Evolutionary conservation across 2,113 vertebrate genomes (phyloP).

Genomic region (Glaucomys volans): DNA sequence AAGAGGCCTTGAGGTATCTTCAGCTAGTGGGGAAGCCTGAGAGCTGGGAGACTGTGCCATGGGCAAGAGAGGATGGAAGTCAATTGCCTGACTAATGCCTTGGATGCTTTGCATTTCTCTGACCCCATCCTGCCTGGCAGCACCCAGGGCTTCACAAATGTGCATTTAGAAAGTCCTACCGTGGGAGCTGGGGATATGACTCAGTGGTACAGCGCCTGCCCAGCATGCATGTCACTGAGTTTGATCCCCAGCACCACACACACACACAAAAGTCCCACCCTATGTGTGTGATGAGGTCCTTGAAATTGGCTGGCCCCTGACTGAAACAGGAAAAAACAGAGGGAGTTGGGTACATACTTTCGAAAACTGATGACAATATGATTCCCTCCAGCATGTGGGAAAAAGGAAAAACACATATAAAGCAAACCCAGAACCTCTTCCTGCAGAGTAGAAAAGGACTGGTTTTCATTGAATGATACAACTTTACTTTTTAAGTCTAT

Average conservation of each 20-base stretch:
- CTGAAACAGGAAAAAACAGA: neutral
- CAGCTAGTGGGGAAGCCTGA: neutral
- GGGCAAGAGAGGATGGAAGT: neutral
- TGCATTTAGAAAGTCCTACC: neutral
- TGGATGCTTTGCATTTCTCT: constrained; percentile 3
- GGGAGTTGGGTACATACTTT: neutral
- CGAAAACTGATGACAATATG: neutral
- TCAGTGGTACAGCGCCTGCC: neutral
- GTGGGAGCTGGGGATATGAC: neutral
- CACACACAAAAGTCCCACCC: neutral
- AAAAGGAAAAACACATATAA: neutral
- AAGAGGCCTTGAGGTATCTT: neutral
- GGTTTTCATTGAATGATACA: neutral
- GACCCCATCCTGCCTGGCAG: neutral
- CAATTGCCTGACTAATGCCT: neutral
- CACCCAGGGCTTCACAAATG: neutral
- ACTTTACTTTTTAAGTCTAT: neutral
- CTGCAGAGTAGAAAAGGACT: neutral
- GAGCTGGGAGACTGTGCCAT: neutral
- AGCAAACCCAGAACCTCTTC: neutral
- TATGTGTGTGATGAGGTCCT: neutral
- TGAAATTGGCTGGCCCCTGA: neutral
- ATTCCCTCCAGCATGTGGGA: constrained; percentile 29
- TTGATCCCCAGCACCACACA: neutral
- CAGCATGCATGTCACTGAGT: neutral